Conservation (phyloP, 1,140 invertebrate species). For the Trachymyrmex septentrionalis region DNA sequence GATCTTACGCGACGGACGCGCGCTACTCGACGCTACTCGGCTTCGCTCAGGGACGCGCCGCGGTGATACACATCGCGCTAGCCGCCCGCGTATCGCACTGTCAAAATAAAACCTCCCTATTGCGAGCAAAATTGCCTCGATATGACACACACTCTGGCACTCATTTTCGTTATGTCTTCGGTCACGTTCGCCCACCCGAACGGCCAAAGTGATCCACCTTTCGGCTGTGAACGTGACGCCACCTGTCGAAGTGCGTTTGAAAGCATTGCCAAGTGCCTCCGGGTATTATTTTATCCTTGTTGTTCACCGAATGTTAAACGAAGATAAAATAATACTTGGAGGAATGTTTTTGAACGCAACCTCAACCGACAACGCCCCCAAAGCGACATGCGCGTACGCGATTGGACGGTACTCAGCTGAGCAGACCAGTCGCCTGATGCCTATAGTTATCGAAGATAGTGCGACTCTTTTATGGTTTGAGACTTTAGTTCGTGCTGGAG, state of each 20-base stretch:
- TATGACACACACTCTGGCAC: constrained; percentile 82
- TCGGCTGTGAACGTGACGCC: constrained; percentile 29
- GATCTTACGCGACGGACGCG: constrained; percentile 74
- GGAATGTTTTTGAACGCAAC: too few species aligned
- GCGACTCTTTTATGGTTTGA: too few species aligned
- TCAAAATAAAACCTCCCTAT: constrained; percentile 82
- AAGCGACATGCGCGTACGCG: background rate
- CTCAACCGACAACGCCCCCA: background rate
- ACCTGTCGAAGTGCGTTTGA: constrained; percentile 12
- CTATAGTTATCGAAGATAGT: background rate
- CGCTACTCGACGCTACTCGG: constrained; percentile 68
- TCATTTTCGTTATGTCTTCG: constrained; percentile 82
- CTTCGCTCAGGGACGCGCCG: constrained; percentile 76
- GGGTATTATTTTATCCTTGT: too few species aligned
- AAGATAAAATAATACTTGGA: too few species aligned
- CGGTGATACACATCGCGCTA: constrained; percentile 77
- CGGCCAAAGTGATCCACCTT: constrained; percentile 69
- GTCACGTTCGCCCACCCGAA: constrained; percentile 81
- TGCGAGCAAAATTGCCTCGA: constrained; percentile 78
- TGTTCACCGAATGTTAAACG: too few species aligned
- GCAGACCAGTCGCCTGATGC: background rate
- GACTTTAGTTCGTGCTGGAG: background rate
- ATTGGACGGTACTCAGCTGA: background rate
- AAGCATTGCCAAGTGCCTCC: too few species aligned
- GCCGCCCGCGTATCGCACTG: constrained; percentile 75